Evolutionary conservation across 2,797 vertebrate species (phyloP).

Genomic region (Lophotriccus pileatus): DNA sequence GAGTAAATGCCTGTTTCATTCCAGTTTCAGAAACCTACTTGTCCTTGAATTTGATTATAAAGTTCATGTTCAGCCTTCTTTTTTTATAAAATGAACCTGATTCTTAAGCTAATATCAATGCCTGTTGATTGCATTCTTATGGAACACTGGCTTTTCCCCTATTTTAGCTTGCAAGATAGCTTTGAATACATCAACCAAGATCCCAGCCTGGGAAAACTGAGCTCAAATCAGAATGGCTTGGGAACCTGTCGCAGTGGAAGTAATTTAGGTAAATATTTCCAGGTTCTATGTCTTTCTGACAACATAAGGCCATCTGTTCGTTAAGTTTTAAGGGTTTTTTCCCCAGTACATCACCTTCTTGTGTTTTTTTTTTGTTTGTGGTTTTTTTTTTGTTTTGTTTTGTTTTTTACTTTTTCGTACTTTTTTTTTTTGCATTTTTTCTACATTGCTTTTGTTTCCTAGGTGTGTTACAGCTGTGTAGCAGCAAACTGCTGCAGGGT

Average conservation of each 20-base stretch:
- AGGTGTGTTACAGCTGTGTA: slow-evolving; percentile 78
- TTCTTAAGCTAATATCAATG: background rate
- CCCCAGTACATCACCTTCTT: background rate
- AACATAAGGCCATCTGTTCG: background rate
- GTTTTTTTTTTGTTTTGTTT: background rate
- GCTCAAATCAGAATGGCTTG: slow-evolving; percentile 73
- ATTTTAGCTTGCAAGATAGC: slow-evolving; percentile 83
- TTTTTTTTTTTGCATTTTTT: slow-evolving; percentile 33
- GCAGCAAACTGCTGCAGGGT: slow-evolving; percentile 77
- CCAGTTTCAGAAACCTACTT: background rate
- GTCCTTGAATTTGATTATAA: background rate
- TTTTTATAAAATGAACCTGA: background rate
- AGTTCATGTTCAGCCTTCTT: background rate
- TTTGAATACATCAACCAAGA: slow-evolving; percentile 84
- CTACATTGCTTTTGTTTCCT: slow-evolving; percentile 67
- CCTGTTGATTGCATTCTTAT: background rate
- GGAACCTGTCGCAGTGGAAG: slow-evolving; percentile 75
- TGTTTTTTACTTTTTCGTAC: background rate
- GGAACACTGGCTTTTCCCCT: background rate
- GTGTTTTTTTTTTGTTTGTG: background rate
- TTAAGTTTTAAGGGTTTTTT: background rate
- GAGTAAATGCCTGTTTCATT: background rate
- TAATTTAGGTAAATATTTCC: slow-evolving; percentile 80
- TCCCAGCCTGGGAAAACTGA: slow-evolving; percentile 70
- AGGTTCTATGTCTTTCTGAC: background rate